Conservation (phyloP, 1,140 invertebrate species). For the Eurosta solidaginis region DNA sequence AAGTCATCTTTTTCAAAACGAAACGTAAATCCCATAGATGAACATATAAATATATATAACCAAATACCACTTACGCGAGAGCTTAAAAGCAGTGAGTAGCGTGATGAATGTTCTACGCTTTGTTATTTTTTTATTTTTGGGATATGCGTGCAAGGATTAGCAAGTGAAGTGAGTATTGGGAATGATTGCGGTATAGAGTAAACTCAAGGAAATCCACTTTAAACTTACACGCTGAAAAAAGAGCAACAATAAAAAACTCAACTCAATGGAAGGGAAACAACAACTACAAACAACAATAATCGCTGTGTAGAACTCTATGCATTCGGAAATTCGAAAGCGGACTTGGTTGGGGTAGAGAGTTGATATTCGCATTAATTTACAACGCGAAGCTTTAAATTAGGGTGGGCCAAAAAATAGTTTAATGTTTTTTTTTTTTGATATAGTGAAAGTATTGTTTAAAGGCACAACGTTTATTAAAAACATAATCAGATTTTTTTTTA, state of each 20-base stretch:
- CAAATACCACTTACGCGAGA: not conserved
- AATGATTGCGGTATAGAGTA: not conserved
- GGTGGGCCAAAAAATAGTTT: too few relatives aligned
- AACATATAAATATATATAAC: not conserved
- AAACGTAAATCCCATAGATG: too few relatives aligned
- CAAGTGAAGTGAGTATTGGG: not conserved
- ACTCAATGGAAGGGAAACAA: not conserved
- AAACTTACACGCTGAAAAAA: conserved; percentile 17
- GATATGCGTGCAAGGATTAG: conserved; percentile 9
- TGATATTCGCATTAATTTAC: too few relatives aligned
- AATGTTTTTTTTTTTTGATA: too few relatives aligned
- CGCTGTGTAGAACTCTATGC: not conserved
- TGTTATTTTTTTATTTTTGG: too few relatives aligned
- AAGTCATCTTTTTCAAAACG: too few relatives aligned
- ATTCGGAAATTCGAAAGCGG: too few relatives aligned
- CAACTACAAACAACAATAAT: not conserved
- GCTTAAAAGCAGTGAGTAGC: not conserved
- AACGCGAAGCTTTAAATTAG: too few relatives aligned
- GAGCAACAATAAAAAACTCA: not conserved
- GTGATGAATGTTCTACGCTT: not conserved
- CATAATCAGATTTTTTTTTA: too few relatives aligned
- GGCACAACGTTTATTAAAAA: too few relatives aligned
- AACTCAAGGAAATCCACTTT: conserved; percentile 17
- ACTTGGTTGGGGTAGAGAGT: too few relatives aligned
- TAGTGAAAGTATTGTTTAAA: too few relatives aligned